Evolutionary conservation across 2,113 vertebrate genomes (phyloP).

Genomic region (Hypanus sabinus): DNA sequence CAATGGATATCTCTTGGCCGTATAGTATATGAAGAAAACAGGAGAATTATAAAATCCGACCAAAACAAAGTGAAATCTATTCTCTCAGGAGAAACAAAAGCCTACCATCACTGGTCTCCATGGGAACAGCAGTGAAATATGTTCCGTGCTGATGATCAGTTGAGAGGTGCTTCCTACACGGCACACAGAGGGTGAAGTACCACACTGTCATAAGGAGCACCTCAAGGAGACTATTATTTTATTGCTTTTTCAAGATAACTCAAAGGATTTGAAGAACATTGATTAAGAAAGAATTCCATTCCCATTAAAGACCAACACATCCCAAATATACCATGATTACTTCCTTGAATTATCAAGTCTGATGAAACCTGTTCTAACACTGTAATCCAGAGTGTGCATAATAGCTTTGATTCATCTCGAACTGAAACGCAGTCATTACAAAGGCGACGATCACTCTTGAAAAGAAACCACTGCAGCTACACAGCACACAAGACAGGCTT

Average conservation of each 20-base stretch:
- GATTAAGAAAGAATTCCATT: not conserved
- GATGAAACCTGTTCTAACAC: conserved; percentile 7
- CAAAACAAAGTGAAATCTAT: not conserved
- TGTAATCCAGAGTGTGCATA: not conserved
- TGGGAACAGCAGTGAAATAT: not conserved
- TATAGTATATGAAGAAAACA: not conserved
- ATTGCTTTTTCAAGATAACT: not conserved
- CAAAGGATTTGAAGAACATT: not conserved
- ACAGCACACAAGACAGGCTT: not conserved
- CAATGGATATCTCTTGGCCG: no score
- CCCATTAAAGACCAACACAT: not conserved
- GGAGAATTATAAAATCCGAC: not conserved
- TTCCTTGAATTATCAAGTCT: not conserved
- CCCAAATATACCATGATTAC: not conserved
- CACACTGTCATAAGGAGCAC: not conserved
- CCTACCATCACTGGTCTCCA: not conserved
- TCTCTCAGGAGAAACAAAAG: conserved; percentile 13
- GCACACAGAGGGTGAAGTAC: not conserved
- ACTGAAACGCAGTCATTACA: not conserved
- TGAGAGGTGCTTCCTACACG: not conserved
- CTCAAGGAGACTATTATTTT: not conserved
- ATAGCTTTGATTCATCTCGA: not conserved
- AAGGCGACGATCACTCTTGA: not conserved
- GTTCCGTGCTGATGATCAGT: not conserved
- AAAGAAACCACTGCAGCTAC: not conserved